These are phyloP conservation scores for Poecilia gillii DNA, from an alignment of 2,797 vertebrate genomes.

Conservation along the genomic window DNA sequence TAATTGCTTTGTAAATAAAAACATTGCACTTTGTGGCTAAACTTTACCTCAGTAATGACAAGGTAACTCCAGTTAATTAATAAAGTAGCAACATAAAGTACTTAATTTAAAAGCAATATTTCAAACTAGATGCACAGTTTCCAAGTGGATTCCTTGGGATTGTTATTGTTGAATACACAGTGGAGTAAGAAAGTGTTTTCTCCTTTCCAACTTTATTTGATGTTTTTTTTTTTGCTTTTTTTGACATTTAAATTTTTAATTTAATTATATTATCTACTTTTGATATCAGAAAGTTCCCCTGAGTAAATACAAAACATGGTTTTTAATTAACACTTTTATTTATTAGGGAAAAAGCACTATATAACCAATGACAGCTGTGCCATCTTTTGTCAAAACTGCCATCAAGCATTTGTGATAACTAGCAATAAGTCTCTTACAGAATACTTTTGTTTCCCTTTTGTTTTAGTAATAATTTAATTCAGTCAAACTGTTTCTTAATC, in stretches of 20 bases:
- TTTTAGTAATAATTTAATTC: background rate
- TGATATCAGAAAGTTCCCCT: background rate
- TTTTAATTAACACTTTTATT: background rate
- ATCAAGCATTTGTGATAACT: background rate
- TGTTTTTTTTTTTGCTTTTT: background rate
- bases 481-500: background rate
- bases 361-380: background rate
- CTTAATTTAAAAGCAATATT: constrained; percentile 23
- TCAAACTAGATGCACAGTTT: constrained; percentile 18
- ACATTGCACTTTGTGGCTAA: background rate
- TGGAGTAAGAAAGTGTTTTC: background rate
- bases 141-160: background rate
- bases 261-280: background rate
- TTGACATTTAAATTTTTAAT: background rate
- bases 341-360: background rate
- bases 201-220: background rate
- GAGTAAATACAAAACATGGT: background rate
- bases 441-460: background rate
- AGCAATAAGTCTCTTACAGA: background rate
- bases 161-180: background rate
- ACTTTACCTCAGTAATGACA: constrained; percentile 8
- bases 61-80: constrained; percentile 7
- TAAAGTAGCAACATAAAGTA: constrained; percentile 19
- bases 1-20: constrained; percentile 10
- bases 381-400: background rate